Evolutionary conservation across 2,888 invertebrate genomes (phyloP), one percentile per base, ranked within the genome.

Genomic region (Rotaria socialis): DNA sequence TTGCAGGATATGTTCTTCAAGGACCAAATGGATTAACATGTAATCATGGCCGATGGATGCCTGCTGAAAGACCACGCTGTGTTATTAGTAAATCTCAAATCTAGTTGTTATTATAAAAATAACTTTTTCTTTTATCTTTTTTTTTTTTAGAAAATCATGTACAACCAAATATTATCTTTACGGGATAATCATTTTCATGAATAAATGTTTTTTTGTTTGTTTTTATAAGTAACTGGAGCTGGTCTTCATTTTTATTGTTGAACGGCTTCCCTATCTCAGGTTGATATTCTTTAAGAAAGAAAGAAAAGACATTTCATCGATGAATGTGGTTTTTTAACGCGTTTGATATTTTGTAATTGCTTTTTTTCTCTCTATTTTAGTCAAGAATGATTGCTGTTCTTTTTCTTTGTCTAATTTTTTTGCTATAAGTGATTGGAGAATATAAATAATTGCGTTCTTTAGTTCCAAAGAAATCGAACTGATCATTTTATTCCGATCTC

Each of bases 131-230:
- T n/a, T 47, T 47, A 24, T 55, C 0, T 67, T 0, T 35, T 22
- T 35, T 35, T 16, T 3, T 67, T 11, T 67, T 80, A 80, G 80
- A 80, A 47, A 24, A 47, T n/a, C 80, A 80, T 80, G 47, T 80
- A 47, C 80, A 80, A 14, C 80, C 80, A 80, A 80, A 80, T 80
- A 80, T 80, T 47, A 10, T 43, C 8, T 80, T 80, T 80, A 80
- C 43, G 8, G 80, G 80, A 80, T 67, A 67, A 19, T 27, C 2
- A 24, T 24, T 24, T 55, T 55, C 2, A 55, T 55, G 55, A 55
- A 55, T 22, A 55, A 22, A 10, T 56, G 56, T 6, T 1, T 56
- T 27, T 35, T 35, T 35, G 35, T 35, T 35, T 35, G 35, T 60
- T 67, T 67, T 27, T 67, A 2, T 16, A 67, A 67, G 11, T 5